These are phyloP conservation scores for Polypterus senegalus DNA, from an alignment of 2,113 vertebrate genomes.

Conservation along the genomic window DNA sequence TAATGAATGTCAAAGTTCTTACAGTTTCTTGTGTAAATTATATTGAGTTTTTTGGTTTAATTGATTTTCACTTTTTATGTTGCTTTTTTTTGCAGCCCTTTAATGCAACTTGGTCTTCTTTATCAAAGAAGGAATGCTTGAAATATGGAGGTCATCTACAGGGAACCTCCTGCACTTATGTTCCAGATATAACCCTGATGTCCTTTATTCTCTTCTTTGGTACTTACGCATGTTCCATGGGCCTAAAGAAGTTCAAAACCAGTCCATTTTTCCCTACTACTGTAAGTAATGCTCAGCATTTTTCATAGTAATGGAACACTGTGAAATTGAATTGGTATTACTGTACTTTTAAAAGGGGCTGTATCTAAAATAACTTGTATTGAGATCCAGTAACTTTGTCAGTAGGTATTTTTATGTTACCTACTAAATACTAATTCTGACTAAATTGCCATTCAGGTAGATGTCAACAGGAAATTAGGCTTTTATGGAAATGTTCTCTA, in stretches of 20 bases:
- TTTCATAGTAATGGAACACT: background rate
- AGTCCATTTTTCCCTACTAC: conserved; percentile 91
- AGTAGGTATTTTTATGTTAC: too few species aligned
- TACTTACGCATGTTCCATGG: conserved; percentile 91
- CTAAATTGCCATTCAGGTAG: too few species aligned
- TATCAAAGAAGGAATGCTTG: conserved; percentile 68
- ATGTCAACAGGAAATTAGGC: too few species aligned
- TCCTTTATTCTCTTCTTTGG: conserved; percentile 96
- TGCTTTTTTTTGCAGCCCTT: conserved; percentile 33
- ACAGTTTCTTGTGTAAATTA: too few species aligned
- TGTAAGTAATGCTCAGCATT: conserved; percentile 48
- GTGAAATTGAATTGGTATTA: background rate
- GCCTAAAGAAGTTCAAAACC: conserved; percentile 93
- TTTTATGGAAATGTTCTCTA: too few species aligned
- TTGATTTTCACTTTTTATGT: background rate
- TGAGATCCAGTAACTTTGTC: too few species aligned
- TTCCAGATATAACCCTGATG: conserved; percentile 91
- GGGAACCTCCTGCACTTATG: conserved; percentile 67
- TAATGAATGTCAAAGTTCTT: too few species aligned
- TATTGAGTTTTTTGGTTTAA: too few species aligned
- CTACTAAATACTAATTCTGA: too few species aligned
- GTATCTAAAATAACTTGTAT: too few species aligned
- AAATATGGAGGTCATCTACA: conserved; percentile 68
- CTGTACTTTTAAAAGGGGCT: too few species aligned
- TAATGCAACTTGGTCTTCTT: conserved; percentile 65